Evolutionary conservation across 2,888 invertebrate genomes (phyloP).

Genomic region (Cylindroiulus punctatus): DNA sequence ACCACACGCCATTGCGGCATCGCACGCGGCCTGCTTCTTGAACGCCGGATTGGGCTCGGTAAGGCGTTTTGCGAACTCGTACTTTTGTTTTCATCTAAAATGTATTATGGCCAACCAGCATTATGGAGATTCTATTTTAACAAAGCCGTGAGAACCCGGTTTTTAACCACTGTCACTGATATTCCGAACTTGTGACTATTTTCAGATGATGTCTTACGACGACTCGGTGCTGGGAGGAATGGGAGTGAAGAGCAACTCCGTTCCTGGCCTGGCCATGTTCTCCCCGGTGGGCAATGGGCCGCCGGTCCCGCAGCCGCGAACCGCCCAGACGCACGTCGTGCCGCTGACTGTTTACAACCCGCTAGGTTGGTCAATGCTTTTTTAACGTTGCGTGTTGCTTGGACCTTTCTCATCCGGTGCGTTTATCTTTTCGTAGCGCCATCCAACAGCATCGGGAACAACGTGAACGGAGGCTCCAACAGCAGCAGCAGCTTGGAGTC

Average conservation of each 20-base stretch:
- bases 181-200: not conserved
- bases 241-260: conserved; percentile 51
- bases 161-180: too few species aligned
- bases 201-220: conserved; percentile 44
- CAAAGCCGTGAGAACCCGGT: too few species aligned
- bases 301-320: conserved; percentile 16
- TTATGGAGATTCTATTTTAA: too few species aligned
- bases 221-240: conserved; percentile 51
- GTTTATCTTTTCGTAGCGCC: not conserved
- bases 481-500: conserved; percentile 87
- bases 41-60: conserved; percentile 47
- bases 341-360: conserved; percentile 50
- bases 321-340: not conserved
- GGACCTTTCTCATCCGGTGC: not conserved
- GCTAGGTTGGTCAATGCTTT: not conserved
- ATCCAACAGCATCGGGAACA: conserved; percentile 16
- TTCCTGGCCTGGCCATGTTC: conserved; percentile 48
- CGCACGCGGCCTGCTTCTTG: conserved; percentile 51
- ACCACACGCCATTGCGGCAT: conserved; percentile 49
- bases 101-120: too few species aligned
- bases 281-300: not conserved
- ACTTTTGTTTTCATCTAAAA: not conserved
- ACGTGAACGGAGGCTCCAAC: conserved; percentile 58
- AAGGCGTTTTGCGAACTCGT: not conserved
- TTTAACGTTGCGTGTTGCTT: not conserved